Conservation (phyloP, 2,113 vertebrate species). For the Pelmatolapia mariae region DNA sequence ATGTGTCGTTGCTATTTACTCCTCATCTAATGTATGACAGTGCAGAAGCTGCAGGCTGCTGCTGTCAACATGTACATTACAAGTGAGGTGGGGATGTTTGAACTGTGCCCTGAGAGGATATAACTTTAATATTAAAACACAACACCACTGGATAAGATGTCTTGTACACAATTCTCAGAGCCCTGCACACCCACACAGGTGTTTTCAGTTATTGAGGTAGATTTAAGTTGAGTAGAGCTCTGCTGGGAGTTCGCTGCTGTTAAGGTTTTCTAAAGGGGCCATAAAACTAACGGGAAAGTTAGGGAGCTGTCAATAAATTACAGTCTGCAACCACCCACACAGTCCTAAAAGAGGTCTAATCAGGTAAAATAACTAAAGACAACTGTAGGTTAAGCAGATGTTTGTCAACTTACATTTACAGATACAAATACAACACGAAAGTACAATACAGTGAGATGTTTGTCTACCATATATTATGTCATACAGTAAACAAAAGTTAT, state of each 20-base stretch:
- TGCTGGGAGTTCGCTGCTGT: not conserved
- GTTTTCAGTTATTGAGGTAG: not conserved
- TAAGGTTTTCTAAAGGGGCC: not conserved
- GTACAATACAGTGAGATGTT: not conserved
- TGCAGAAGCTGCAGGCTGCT: not conserved
- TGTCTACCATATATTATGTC: not conserved
- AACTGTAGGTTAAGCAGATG: not conserved
- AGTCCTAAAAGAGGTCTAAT: not conserved
- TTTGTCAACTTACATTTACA: not conserved
- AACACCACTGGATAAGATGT: not conserved
- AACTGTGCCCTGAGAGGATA: not conserved
- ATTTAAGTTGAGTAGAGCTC: not conserved
- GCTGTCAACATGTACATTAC: not conserved
- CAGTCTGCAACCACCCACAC: not conserved
- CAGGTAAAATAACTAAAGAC: not conserved
- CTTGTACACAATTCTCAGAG: not conserved
- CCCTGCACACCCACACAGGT: not conserved
- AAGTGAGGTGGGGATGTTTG: slow-evolving; percentile 3
- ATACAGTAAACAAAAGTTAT: not conserved
- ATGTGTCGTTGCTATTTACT: not conserved
- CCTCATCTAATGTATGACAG: not conserved
- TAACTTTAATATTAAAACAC: slow-evolving; percentile 5
- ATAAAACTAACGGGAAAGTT: not conserved
- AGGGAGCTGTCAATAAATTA: not conserved
- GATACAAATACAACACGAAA: not conserved